Evolutionary conservation across 2,888 invertebrate species (phyloP).

Genomic region (Anoncus sp.): DNA sequence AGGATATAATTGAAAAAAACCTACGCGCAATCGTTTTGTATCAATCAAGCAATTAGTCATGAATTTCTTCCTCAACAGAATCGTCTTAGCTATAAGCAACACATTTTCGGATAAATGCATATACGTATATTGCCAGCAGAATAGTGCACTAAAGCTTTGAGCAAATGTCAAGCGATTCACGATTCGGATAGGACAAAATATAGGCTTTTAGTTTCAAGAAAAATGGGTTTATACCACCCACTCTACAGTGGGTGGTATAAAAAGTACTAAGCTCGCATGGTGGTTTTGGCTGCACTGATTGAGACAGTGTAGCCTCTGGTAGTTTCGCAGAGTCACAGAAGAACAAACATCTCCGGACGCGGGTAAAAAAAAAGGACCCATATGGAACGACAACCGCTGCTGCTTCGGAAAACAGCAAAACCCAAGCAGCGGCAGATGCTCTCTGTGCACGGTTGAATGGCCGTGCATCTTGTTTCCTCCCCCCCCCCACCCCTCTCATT

Average conservation of each 20-base stretch:
- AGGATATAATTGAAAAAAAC: too few relatives aligned
- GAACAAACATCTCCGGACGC: slow-evolving; percentile 1
- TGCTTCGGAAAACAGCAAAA: slow-evolving; percentile 18
- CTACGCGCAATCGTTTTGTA: too few relatives aligned
- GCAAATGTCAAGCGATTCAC: too few relatives aligned
- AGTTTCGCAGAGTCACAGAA: slow-evolving; percentile 13
- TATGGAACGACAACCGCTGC: slow-evolving; percentile 5
- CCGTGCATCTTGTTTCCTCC: slow-evolving; percentile 64
- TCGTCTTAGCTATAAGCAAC: too few relatives aligned
- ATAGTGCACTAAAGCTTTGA: too few relatives aligned
- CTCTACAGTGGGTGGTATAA: slow-evolving; percentile 15
- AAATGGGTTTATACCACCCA: too few relatives aligned
- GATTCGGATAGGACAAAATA: too few relatives aligned
- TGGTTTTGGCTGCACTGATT: slow-evolving; percentile 13
- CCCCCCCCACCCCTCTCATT: neutral
- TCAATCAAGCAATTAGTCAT: too few relatives aligned
- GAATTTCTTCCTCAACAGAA: too few relatives aligned
- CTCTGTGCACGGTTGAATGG: slow-evolving; percentile 49
- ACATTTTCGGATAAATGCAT: too few relatives aligned
- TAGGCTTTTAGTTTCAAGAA: too few relatives aligned
- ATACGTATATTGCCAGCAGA: too few relatives aligned
- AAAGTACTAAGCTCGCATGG: slow-evolving; percentile 11
- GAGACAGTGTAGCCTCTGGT: slow-evolving; percentile 8
- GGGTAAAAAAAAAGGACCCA: slow-evolving; percentile 13
- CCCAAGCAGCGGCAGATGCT: slow-evolving; percentile 59